Conservation (phyloP, 2,888 invertebrate species). For the Drosophila borborema region DNA sequence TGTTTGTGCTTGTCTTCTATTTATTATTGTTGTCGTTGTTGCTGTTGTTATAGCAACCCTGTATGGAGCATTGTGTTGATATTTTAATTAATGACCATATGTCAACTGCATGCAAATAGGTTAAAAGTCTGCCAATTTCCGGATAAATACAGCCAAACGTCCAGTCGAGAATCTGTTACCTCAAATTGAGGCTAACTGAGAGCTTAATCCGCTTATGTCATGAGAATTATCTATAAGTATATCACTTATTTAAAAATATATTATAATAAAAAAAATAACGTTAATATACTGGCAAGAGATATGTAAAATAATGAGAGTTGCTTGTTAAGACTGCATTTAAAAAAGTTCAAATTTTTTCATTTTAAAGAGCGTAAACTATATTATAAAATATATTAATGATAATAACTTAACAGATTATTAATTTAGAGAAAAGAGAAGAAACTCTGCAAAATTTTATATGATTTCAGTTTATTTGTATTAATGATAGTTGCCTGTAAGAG, state of each 20-base stretch:
- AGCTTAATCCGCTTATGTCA: conserved; percentile 6
- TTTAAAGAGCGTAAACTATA: too few species aligned
- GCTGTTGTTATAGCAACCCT: conserved; percentile 4
- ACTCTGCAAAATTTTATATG: too few species aligned
- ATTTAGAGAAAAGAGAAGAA: too few species aligned
- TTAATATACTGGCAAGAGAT: background rate
- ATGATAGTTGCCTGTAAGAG: too few species aligned
- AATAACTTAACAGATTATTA: too few species aligned
- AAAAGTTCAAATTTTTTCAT: background rate
- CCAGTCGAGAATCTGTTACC: conserved; percentile 4
- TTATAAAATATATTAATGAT: too few species aligned
- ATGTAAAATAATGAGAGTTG: background rate
- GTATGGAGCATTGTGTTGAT: conserved; percentile 48
- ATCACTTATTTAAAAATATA: background rate
- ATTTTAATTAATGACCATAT: conserved; percentile 69
- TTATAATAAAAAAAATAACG: background rate
- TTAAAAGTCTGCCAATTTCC: conserved; percentile 61
- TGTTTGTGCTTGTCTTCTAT: conserved; percentile 38
- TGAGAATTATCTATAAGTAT: background rate
- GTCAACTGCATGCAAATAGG: conserved; percentile 64
- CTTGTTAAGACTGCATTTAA: background rate
- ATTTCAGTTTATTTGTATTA: too few species aligned
- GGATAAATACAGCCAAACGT: conserved; percentile 28
- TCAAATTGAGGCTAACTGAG: conserved; percentile 2
- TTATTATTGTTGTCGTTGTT: conserved; percentile 24